Base-by-base conservation (phyloP, 2,113 vertebrate genomes). In the Ranitomeya imitator region DNA sequence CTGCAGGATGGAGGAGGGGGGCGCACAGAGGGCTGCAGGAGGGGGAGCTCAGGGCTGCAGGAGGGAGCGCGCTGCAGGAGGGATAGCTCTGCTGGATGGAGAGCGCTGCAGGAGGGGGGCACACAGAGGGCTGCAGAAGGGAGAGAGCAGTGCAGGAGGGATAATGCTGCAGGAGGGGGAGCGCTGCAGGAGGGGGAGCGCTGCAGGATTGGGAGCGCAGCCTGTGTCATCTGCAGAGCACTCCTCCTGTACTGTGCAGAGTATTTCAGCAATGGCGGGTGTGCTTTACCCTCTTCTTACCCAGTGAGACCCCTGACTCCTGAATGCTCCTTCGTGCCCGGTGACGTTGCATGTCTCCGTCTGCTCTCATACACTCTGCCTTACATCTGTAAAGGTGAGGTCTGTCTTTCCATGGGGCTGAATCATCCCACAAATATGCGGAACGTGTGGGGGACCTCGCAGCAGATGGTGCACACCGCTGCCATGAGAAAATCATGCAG, bases 381-480 rank as follows among this genome's bases (percentile, higher is more conserved):
- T 78, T 77, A 52, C 16, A 52, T 78, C 76, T 78, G 76, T 54
- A 37, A 67, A 83, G 83, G 83, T 74, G 83, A 74, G 67, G 67
- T 74, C 57, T 73, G 65, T 57, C 52, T 85, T 85, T 85, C 83
- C 83, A 85, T 54, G 63, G 13, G 61, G 26, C 52, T 85, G 83
- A 69, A 85, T 85, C 83, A 85, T 85, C 83, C 69, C 69, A 60
- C 51, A 85, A 74, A 85, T 60, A 85, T 85, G 83, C 83, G 37
- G 69, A 71, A 71, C 82, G 82, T 69, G 82, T 84, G 63, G 10
- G 82, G 51, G 82, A 84, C 61, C 37, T 51, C n/a, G 37, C 82
- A 23, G 63, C 82, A 69, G 82, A 84, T 84, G 82, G 82, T 71
- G 65, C 14, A 6, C 19, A 45, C 60, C 18, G 61, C 60, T 18